These are phyloP conservation scores for Illadopsis cleaveri DNA, from an alignment of 2,113 vertebrate genomes.

Conservation along the genomic window DNA sequence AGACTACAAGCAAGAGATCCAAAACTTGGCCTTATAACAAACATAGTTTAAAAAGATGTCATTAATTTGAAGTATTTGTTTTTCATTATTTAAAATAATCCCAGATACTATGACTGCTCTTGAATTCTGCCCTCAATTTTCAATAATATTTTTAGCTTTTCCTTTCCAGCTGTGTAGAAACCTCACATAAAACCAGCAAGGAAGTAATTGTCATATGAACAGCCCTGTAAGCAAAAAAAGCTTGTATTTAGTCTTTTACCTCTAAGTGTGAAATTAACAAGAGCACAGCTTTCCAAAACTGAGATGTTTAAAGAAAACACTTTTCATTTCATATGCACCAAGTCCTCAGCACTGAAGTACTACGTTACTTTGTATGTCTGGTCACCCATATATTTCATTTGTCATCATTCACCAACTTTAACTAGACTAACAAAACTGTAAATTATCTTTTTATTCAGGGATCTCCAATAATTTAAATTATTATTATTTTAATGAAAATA, in stretches of 20 bases:
- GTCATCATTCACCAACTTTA: background rate
- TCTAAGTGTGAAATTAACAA: background rate
- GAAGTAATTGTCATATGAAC: background rate
- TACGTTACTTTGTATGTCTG: background rate
- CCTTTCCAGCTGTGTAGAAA: background rate
- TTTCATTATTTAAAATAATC: background rate
- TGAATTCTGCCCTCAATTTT: background rate
- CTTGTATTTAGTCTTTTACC: background rate
- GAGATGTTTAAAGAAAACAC: background rate
- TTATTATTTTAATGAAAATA: background rate
- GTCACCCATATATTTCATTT: background rate
- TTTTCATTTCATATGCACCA: background rate
- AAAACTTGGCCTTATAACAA: background rate
- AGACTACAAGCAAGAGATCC: background rate
- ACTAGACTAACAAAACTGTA: background rate
- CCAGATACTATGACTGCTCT: background rate
- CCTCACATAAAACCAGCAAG: background rate
- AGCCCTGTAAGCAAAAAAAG: background rate
- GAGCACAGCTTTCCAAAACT: background rate
- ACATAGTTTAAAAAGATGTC: fast-evolving
- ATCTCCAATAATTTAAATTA: background rate
- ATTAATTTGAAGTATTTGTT: background rate
- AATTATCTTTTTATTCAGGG: background rate
- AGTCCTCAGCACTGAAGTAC: background rate
- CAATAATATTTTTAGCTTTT: background rate